Conservation (phyloP, 2,797 vertebrate species). For the Cyclopterus lumpus region DNA sequence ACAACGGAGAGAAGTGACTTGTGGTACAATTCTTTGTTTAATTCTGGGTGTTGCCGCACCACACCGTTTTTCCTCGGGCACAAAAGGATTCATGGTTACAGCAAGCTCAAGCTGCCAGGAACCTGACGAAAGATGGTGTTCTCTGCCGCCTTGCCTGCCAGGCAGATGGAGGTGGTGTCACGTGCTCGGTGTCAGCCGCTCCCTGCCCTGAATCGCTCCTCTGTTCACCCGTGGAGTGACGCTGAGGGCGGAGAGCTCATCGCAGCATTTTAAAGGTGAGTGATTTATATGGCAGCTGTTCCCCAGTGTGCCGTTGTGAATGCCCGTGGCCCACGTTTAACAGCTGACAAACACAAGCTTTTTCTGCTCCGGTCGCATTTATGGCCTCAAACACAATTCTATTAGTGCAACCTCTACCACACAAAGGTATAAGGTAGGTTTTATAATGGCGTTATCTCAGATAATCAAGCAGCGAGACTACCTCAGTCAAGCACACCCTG, state of each 20-base stretch:
- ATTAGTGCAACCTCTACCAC: slow-evolving; percentile 73
- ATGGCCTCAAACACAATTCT: slow-evolving; percentile 75
- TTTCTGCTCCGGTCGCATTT: slow-evolving; percentile 75
- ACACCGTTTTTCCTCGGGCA: slow-evolving; percentile 47
- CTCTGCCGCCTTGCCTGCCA: slow-evolving; percentile 22
- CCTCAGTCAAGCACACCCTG: slow-evolving; percentile 21
- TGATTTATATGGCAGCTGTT: slow-evolving; percentile 84
- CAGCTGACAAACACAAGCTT: slow-evolving; percentile 81
- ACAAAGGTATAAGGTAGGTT: slow-evolving; percentile 68
- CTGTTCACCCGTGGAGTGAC: slow-evolving; percentile 55
- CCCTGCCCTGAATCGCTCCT: slow-evolving; percentile 42
- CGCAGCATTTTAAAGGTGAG: slow-evolving; percentile 75
- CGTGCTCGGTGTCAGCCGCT: slow-evolving; percentile 44
- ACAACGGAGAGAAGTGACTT: slow-evolving; percentile 12
- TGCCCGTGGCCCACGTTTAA: slow-evolving; percentile 67
- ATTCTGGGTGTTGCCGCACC: slow-evolving; percentile 32
- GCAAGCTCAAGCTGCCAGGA: slow-evolving; percentile 26
- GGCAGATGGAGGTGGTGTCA: slow-evolving; percentile 41
- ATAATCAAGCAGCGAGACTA: slow-evolving; percentile 56
- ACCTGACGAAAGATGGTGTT: slow-evolving; percentile 25
- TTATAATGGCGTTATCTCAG: slow-evolving; percentile 72
- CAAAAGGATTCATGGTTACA: slow-evolving; percentile 21
- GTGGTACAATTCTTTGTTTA: slow-evolving; percentile 56
- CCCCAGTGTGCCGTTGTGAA: slow-evolving; percentile 67
- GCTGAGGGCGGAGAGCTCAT: slow-evolving; percentile 53